Evolutionary conservation across 2,113 vertebrate genomes (phyloP), one percentile per base, ranked within the genome.

Genomic region (Symphodus melops): DNA sequence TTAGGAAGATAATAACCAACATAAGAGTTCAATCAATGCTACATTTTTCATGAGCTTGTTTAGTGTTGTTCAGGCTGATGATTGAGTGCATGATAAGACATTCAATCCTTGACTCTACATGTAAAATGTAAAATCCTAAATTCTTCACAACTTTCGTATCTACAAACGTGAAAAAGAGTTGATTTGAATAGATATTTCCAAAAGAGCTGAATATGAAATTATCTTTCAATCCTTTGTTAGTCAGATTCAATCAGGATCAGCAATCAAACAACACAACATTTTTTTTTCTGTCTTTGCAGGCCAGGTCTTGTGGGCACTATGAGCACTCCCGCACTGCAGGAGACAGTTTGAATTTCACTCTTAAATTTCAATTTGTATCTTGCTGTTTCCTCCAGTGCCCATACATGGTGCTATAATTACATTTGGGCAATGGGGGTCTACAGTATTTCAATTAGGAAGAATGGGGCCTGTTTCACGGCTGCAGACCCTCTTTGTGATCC

Each of bases 311-410:
- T 46, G 88, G 83, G 88, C 66, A 66, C 78, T 16, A 25, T 85
- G 67, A 82, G 68, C 84, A 64, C 84, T 84, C 64, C n/a, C 11
- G 79, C 86, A 64, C 86, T 85, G 84, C 82, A 80, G 86, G 88
- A 90, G 79, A 85, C 88, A 77, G 67, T 89, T 82, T 80, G 83
- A 48, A 82, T 90, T 88, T 82, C 81, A 85, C 79, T 77, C 81
- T 89, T 85, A 88, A 88, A 89, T 88, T 88, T 88, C 85, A 89
- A 87, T 91, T 90, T 86, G 85, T 87, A 83, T 90, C 88, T 87
- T 56, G 74, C 75, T 68, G 86, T 87, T 87, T 87, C 56, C 86
- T 90, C 85, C 42, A 63, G 85, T 82, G 88, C 78, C 84, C 83
- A 64, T 81, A 83, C 79, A 79, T 81, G 86, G 83, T 73, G 83